Percentiles rank a stretch among this genome's conserved stretches.
phyloP scores from a whole-genome alignment of 1,140 invertebrate genomes.

The Orius insidiosus region DNA sequence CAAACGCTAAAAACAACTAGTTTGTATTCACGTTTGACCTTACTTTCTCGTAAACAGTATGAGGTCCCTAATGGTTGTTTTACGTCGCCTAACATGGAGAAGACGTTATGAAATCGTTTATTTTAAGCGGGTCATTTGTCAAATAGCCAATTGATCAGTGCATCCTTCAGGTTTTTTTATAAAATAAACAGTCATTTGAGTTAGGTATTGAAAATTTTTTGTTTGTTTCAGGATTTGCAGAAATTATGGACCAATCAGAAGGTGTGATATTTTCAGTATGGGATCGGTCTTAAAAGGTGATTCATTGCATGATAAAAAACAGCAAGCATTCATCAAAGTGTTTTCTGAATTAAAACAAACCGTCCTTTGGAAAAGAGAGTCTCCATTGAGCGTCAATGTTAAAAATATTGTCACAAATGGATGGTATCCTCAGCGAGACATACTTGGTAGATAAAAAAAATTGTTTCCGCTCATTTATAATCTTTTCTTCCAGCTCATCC shows the following conservation, averaged over 20 bases:
- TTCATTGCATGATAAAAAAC: constrained; percentile 24
- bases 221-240: constrained; percentile 19
- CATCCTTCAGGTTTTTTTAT: not conserved
- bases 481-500: constrained; percentile 23
- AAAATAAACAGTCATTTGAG: not conserved
- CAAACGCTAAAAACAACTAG: no score
- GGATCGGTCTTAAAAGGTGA: constrained; percentile 31
- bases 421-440: constrained; percentile 19
- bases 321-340: constrained; percentile 26
- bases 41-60: no score
- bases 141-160: not conserved
- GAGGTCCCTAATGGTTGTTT: not conserved
- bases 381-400: constrained; percentile 14
- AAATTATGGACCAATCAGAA: constrained; percentile 22
- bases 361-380: constrained; percentile 33
- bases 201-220: not conserved
- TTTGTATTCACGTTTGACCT: no score
- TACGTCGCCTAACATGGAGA: not conserved
- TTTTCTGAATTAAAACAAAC: constrained; percentile 29
- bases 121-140: not conserved
- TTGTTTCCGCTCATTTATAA: no score
- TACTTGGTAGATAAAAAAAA: constrained; percentile 12
- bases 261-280: constrained; percentile 42
- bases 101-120: constrained; percentile 1
- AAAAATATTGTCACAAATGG: constrained; percentile 18